A percentile compares a stretch with the other conserved stretches of the same genome.
These are phyloP conservation scores for Cephus sareptanus DNA, from an alignment of 2,888 invertebrate species.

Conservation along the genomic window DNA sequence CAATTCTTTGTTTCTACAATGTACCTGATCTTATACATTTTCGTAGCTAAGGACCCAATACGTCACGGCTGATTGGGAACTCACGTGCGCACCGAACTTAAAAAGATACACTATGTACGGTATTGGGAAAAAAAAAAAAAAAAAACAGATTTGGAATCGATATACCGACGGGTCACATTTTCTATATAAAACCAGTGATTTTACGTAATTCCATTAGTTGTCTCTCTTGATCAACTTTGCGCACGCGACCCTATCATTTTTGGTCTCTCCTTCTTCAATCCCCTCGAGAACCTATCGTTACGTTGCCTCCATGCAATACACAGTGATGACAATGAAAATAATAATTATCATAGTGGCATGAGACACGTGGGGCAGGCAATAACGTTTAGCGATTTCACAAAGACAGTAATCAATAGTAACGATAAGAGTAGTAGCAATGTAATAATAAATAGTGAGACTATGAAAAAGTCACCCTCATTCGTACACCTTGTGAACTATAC, in stretches of 20 bases:
- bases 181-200: neutral
- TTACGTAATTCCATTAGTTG: neutral
- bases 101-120: neutral
- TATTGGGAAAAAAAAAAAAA: neutral
- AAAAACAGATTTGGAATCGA: neutral
- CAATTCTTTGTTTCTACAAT: neutral
- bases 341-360: neutral
- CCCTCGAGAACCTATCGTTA: neutral
- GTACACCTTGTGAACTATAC: neutral
- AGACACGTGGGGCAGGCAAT: neutral
- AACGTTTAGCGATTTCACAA: neutral
- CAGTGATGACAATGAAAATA: neutral
- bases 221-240: neutral
- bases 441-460: constrained; percentile 44
- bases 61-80: neutral
- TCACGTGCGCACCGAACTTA: neutral
- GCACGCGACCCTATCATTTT: neutral
- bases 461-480: neutral
- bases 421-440: constrained; percentile 26
- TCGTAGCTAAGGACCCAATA: neutral
- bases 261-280: neutral
- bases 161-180: neutral
- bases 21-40: neutral
- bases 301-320: neutral
- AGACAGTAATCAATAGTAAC: constrained; percentile 18